phyloP scores from a whole-genome alignment of 2,888 invertebrate species.

The Melipona bicolor region DNA sequence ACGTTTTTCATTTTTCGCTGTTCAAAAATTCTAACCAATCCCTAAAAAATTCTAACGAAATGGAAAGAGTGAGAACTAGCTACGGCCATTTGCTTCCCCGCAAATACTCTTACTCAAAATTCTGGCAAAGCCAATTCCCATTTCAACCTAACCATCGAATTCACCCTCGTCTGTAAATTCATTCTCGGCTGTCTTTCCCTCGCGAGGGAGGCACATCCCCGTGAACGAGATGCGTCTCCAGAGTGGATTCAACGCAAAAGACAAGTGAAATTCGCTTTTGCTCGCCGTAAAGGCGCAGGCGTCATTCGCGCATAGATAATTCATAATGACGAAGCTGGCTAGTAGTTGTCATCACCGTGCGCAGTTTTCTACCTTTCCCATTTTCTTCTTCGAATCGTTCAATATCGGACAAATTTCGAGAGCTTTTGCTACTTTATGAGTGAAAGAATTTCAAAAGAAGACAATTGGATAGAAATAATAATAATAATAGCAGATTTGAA shows the following conservation, averaged over 20 bases:
- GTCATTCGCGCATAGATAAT: constrained; percentile 62
- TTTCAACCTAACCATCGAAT: neutral
- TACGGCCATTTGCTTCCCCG: neutral
- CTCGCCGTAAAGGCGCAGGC: constrained; percentile 60
- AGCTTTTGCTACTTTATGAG: no score
- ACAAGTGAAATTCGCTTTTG: constrained; percentile 57
- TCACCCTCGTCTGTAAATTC: neutral
- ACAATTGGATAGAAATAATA: no score
- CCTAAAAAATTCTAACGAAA: neutral
- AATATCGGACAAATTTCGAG: no score
- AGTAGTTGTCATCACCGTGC: constrained; percentile 51
- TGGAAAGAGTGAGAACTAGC: no score
- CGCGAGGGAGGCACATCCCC: neutral
- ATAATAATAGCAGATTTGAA: no score
- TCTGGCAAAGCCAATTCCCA: neutral
- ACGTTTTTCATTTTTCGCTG: neutral
- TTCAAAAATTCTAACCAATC: no score
- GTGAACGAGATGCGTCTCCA: neutral
- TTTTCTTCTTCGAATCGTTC: no score
- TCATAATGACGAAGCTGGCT: constrained; percentile 64
- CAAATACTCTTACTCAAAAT: neutral
- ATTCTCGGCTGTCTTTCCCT: neutral
- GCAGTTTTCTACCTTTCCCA: no score
- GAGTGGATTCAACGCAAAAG: neutral
- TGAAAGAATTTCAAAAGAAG: no score